A percentile compares a stretch with the other conserved stretches of the same genome.
Conservation (phyloP, 2,113 vertebrate genomes). For the Sminthopsis crassicaudata region DNA sequence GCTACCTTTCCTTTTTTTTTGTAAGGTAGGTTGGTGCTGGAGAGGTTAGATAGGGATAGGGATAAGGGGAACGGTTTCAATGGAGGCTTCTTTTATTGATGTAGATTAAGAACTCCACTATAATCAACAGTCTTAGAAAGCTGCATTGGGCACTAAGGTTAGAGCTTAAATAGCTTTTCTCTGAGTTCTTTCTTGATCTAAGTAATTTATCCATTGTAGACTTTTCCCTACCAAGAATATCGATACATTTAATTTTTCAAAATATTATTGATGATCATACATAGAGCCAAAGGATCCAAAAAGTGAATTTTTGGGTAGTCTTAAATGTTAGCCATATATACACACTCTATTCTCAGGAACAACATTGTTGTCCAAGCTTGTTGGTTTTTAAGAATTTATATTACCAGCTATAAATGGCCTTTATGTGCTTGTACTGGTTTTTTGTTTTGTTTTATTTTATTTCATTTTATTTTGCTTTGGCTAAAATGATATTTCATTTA, state of each 20-base stretch:
- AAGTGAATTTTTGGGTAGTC: neutral
- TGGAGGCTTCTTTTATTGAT: neutral
- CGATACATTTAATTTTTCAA: neutral
- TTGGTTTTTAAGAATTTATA: neutral
- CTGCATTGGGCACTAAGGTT: neutral
- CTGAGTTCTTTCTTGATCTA: neutral
- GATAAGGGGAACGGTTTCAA: neutral
- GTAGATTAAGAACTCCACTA: neutral
- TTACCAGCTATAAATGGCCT: neutral
- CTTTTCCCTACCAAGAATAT: neutral
- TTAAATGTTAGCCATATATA: neutral
- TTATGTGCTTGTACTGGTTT: neutral
- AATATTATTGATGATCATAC: neutral
- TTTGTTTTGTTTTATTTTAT: neutral
- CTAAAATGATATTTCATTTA: neutral
- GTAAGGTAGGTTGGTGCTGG: neutral
- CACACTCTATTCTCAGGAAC: too few species aligned
- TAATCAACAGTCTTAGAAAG: neutral
- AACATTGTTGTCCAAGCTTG: neutral
- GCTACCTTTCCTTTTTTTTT: neutral
- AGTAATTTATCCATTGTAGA: neutral
- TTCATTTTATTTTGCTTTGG: too few species aligned
- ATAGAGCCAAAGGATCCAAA: neutral
- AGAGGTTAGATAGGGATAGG: too few species aligned
- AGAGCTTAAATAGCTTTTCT: neutral